Percentiles rank a stretch among this genome's conserved stretches.
These are phyloP conservation scores for Tyrannus savana DNA, from an alignment of 2,113 vertebrate species.

Conservation along the genomic window DNA sequence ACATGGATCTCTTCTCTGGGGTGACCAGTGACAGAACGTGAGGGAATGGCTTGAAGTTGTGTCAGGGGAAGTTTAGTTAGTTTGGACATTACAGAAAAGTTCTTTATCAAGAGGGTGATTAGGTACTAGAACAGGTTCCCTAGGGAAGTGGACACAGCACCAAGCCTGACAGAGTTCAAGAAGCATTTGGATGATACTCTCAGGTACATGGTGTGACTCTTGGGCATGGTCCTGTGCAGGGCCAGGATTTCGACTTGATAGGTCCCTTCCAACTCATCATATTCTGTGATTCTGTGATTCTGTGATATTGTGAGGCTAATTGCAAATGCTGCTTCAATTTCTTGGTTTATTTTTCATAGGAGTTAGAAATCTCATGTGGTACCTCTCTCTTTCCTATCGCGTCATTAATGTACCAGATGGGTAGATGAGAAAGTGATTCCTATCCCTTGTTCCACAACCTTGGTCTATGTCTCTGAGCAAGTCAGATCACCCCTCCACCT, in stretches of 20 bases:
- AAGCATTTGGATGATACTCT: neutral
- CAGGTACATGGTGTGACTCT: neutral
- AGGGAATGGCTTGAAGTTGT: neutral
- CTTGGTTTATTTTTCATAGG: neutral
- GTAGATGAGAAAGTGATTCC: neutral
- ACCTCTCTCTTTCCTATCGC: neutral
- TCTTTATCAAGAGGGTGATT: neutral
- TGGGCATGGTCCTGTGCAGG: neutral
- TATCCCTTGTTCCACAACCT: neutral
- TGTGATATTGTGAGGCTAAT: neutral
- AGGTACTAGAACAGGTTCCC: neutral
- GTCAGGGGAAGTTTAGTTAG: neutral
- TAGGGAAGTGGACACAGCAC: neutral
- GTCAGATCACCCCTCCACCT: neutral
- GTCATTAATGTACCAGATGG: neutral
- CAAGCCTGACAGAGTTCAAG: neutral
- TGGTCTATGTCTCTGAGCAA: neutral
- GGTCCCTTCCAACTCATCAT: neutral
- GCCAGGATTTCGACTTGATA: neutral
- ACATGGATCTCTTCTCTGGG: neutral
- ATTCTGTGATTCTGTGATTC: neutral
- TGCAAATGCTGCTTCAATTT: neutral
- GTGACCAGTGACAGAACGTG: neutral
- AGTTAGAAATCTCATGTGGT: neutral
- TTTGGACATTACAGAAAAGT: neutral